phyloP scores from a whole-genome alignment of 2,888 invertebrate genomes.

The Ceramica pisi region DNA sequence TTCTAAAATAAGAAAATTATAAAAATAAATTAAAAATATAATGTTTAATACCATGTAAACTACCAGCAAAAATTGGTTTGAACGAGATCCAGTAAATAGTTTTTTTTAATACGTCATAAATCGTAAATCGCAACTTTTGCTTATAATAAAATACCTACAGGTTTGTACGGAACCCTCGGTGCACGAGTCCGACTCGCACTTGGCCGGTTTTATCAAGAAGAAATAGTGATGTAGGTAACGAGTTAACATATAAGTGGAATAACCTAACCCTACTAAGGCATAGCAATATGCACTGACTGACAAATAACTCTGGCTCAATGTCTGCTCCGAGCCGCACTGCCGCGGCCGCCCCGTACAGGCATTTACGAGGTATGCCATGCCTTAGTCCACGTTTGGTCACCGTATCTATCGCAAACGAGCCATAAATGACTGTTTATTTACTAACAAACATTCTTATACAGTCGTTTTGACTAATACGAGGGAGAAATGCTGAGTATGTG shows the following conservation, averaged over 20 bases:
- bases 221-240: not conserved
- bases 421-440: conserved; percentile 40
- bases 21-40: too few relatives aligned
- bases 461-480: conserved; percentile 40
- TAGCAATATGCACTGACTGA: conserved; percentile 9
- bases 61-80: too few relatives aligned
- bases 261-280: not conserved
- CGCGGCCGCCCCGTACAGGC: conserved; percentile 8
- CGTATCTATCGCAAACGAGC: conserved; percentile 30
- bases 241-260: conserved; percentile 2
- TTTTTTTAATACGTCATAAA: too few relatives aligned
- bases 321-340: not conserved
- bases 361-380: conserved; percentile 14
- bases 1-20: too few relatives aligned
- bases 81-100: too few relatives aligned
- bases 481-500: conserved; percentile 24
- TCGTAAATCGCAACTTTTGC: too few relatives aligned
- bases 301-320: conserved; percentile 31
- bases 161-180: too few relatives aligned
- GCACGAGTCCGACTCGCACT: too few relatives aligned
- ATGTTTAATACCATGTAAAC: too few relatives aligned
- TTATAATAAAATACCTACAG: too few relatives aligned
- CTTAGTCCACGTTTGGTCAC: conserved; percentile 12
- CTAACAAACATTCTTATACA: conserved; percentile 40
- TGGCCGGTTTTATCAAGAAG: not conserved